Evolutionary conservation across 92 coral and sea anemone species (phyloP).

Genomic region (Porites rus): DNA sequence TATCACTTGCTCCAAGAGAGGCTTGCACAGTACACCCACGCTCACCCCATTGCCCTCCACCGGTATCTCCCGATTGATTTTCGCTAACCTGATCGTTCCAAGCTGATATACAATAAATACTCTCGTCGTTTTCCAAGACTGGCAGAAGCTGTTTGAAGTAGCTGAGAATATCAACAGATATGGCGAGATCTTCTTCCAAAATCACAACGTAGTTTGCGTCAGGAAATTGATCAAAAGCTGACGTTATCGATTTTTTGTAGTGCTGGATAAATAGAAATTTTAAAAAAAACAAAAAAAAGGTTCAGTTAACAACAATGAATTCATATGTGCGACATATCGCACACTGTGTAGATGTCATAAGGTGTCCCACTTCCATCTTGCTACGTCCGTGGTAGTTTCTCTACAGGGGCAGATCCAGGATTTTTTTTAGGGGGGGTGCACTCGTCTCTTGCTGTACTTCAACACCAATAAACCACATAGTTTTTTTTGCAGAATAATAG

Average conservation of each 20-base stretch:
- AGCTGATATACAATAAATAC: slow-evolving; percentile 64
- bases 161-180: slow-evolving; percentile 68
- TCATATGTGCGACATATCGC: not conserved
- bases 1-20: too few relatives aligned
- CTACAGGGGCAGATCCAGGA: too few relatives aligned
- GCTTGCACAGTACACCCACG: too few relatives aligned
- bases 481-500: too few relatives aligned
- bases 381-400: too few relatives aligned
- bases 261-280: slow-evolving; percentile 33
- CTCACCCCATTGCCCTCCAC: not conserved
- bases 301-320: not conserved
- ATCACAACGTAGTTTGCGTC: slow-evolving; percentile 53
- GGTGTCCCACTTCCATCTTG: too few relatives aligned
- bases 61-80: not conserved
- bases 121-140: slow-evolving; percentile 60
- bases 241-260: slow-evolving; percentile 59
- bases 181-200: slow-evolving; percentile 61
- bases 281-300: too few relatives aligned
- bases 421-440: too few relatives aligned
- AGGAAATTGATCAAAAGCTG: slow-evolving; percentile 54
- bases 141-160: slow-evolving; percentile 66
- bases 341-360: not conserved
- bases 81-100: slow-evolving; percentile 71
- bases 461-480: too few relatives aligned
- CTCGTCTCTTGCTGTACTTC: too few relatives aligned